phyloP scores from a whole-genome alignment of 1,140 invertebrate species.

The Temnothorax nylanderi region DNA sequence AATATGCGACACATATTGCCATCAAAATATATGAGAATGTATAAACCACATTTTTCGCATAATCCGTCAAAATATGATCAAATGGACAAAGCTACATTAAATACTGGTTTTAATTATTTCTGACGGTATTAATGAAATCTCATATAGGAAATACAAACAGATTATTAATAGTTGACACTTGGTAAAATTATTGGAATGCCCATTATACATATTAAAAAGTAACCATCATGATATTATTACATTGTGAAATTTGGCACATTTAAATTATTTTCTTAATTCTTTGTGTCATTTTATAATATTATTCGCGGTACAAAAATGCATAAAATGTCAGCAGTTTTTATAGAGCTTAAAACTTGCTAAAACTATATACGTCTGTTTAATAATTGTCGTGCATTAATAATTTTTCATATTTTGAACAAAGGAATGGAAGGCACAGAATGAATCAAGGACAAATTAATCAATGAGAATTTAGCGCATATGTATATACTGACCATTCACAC shows the following conservation, averaged over 20 bases:
- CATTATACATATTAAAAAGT: neutral
- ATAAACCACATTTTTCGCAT: slow-evolving; percentile 48
- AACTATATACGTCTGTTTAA: neutral
- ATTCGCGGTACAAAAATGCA: neutral
- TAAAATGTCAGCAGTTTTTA: neutral
- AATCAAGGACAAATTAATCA: neutral
- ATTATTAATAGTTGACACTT: slow-evolving; percentile 9
- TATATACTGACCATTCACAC: slow-evolving; percentile 36
- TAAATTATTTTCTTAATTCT: neutral
- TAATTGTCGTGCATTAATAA: neutral
- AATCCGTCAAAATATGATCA: slow-evolving; percentile 54
- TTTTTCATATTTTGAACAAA: neutral
- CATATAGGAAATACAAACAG: neutral
- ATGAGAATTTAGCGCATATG: neutral
- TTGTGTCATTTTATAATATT: neutral
- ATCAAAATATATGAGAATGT: slow-evolving; percentile 25
- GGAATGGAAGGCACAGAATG: neutral
- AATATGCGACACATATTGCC: slow-evolving; percentile 35
- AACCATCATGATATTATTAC: neutral
- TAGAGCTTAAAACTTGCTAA: neutral
- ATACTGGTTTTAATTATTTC: slow-evolving; percentile 44
- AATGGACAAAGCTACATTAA: slow-evolving; percentile 50
- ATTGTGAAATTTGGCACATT: neutral
- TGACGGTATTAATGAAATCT: slow-evolving; percentile 37
- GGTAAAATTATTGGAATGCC: slow-evolving; percentile 1